Base-by-base conservation (phyloP, 2,797 vertebrate species). In the Karalla daura region DNA sequence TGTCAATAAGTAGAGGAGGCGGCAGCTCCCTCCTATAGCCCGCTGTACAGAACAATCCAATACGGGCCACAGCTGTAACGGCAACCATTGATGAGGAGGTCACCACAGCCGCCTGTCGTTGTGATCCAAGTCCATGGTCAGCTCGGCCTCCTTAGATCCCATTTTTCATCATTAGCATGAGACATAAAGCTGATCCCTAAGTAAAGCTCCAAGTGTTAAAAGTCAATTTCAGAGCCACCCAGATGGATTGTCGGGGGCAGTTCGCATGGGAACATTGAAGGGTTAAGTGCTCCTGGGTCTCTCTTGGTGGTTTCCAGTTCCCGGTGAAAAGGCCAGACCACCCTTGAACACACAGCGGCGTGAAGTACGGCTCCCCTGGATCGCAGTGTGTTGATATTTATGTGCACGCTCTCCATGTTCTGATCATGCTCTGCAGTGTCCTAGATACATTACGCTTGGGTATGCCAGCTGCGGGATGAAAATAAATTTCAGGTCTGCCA, bases 81-180 rank as follows among this genome's bases (percentile, higher is more conserved):
- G 65, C 60, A 71, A 61, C 53, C 89, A 86, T 92, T 76, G 78
- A 87, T 68, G 54, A 61, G 58, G 23, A 49, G 37, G 36, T 70
- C 76, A 64, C 76, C 37, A 30, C 24, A 17, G 76, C 66, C 24
- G 66, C 69, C 58, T 70, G 76, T 60, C 84, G 76, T 76, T 86
- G 69, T 32, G 71, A 41, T 74, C 63, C 74, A 63, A 78, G 56
- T 76, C 76, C 40, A 8, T 43, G 73, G 64, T 78, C 65, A 78
- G 30, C 82, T 65, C 68, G 77, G 75, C 73, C 76, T 69, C 80
- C 76, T 83, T 90, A 82, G 76, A 55, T 64, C 79, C 84, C 88
- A 90, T 91, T 90, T 90, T 87, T 92, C 89, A 86, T 89, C 83
- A 90, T 91, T 91, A 92, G 86, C 74, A 55, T 20, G 51, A 69